A percentile compares a stretch with the other conserved stretches of the same genome.
These are phyloP conservation scores for Eurystomus gularis DNA, from an alignment of 2,113 vertebrate species.

Conservation along the genomic window DNA sequence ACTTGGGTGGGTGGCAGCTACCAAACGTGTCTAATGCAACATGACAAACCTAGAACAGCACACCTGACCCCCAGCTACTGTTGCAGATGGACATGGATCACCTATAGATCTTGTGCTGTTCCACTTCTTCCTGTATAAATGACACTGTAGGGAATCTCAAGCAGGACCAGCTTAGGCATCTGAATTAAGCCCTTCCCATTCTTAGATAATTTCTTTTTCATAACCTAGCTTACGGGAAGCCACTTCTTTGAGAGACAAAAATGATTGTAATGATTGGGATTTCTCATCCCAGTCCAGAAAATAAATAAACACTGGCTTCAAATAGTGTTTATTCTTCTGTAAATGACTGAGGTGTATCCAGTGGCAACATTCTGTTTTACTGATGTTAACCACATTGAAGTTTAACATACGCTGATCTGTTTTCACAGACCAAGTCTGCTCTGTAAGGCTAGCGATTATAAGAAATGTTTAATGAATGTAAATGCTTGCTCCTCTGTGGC, in stretches of 20 bases:
- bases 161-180: not conserved
- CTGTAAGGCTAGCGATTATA: not conserved
- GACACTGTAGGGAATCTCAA: not conserved
- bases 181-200: not conserved
- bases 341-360: not conserved
- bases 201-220: not conserved
- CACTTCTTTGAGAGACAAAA: not conserved
- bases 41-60: not conserved
- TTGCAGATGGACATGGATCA: not conserved
- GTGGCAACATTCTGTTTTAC: not conserved
- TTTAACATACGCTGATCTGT: not conserved
- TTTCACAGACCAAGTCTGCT: not conserved
- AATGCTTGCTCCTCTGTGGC: not conserved
- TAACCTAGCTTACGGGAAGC: not conserved
- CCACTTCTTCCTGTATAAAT: not conserved
- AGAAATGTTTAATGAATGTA: not conserved
- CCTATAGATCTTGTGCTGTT: not conserved
- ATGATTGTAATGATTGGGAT: not conserved
- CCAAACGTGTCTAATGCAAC: not conserved
- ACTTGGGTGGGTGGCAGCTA: not conserved
- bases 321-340: not conserved
- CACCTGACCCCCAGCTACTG: not conserved
- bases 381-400: not conserved
- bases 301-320: not conserved
- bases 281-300: not conserved